Percentiles rank a stretch among this genome's conserved stretches.
Conservation (phyloP, 2,888 invertebrate species). For the Latrodectus elegans region DNA sequence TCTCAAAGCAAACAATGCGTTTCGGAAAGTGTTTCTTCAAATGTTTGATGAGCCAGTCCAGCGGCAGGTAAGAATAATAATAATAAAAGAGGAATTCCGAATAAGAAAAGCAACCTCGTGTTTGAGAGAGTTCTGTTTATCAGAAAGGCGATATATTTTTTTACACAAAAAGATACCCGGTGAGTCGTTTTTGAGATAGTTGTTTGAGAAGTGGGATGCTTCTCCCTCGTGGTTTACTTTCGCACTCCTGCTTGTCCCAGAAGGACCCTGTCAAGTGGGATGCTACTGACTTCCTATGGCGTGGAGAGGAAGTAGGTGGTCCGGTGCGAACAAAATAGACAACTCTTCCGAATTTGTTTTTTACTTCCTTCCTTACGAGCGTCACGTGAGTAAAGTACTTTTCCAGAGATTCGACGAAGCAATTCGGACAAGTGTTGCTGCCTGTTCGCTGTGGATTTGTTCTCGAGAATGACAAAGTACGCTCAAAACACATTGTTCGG, state of each 20-base stretch:
- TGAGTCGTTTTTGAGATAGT: conserved; percentile 50
- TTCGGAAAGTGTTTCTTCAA: conserved; percentile 8
- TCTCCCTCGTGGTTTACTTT: conserved; percentile 46
- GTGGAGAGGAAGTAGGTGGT: conserved; percentile 19
- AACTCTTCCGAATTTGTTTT: conserved; percentile 45
- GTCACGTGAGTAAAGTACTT: conserved; percentile 34
- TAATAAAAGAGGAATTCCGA: neutral
- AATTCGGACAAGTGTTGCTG: conserved; percentile 2
- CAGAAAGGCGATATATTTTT: conserved; percentile 25
- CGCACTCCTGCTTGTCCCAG: conserved; percentile 55
- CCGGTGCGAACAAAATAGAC: conserved; percentile 51
- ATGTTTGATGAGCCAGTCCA: conserved; percentile 28
- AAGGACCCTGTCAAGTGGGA: conserved; percentile 56
- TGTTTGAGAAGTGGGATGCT: conserved; percentile 52
- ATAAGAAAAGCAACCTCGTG: neutral
- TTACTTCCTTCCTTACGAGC: conserved; percentile 24
- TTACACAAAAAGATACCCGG: conserved; percentile 16
- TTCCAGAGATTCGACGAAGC: neutral
- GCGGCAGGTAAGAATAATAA: neutral
- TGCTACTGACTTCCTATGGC: neutral
- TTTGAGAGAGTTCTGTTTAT: conserved; percentile 34
- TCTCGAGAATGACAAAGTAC: no score
- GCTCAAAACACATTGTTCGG: no score
- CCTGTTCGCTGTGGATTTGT: neutral
- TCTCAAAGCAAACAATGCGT: neutral